Base-by-base conservation (phyloP, 2,888 invertebrate species). In the Papilio gigon region DNA sequence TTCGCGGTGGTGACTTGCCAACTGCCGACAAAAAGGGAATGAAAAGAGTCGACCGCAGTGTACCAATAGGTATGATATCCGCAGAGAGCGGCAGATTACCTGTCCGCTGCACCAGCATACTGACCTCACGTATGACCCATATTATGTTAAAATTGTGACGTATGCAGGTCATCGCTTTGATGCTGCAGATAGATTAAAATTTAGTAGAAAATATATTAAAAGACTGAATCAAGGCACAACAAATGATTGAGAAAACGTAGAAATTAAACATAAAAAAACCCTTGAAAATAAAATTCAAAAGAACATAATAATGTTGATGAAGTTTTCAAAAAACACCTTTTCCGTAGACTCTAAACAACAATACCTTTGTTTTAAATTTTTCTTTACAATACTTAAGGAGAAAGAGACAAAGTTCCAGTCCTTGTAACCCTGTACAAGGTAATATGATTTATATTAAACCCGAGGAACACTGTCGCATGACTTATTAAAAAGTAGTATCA, bases 31-130 rank as follows among this genome's bases (percentile, higher is more conserved):
- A 61, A 61, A 47, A 50, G 30, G 17, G 61, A 27, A 53, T 60
- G 37, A 67, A 67, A 47, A 61, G 40, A 40, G 11, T 40, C 22
- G 53, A 61, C 67, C 67, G 61, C 61, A 61, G 30, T 53, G 50
- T 53, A 37, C 61, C 61, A 53, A 67, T 59, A 47, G 14, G 17
- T 4, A 22, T n/a, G 50, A 66, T 50, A 50, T 44, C 47, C 66
- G 66, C 44, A 44, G 61, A 42, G 33, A 20, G 22, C 68, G 50
- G 50, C 30, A 65, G 65, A 65, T 69, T 65, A 69, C 68, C 68
- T 65, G 53, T 53, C 68, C 60, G 60, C 25, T 69, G 68, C 65
- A 68, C 68, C 30, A 59, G n/a, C 42, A 42, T 62, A 30, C 53
- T 53, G 60, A 65, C 65, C 50, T 65, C 60, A 40, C 64, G 59